Evolutionary conservation across 1,140 invertebrate species (phyloP), one percentile per base, ranked within the genome.

Genomic region (Saccostrea echinata): DNA sequence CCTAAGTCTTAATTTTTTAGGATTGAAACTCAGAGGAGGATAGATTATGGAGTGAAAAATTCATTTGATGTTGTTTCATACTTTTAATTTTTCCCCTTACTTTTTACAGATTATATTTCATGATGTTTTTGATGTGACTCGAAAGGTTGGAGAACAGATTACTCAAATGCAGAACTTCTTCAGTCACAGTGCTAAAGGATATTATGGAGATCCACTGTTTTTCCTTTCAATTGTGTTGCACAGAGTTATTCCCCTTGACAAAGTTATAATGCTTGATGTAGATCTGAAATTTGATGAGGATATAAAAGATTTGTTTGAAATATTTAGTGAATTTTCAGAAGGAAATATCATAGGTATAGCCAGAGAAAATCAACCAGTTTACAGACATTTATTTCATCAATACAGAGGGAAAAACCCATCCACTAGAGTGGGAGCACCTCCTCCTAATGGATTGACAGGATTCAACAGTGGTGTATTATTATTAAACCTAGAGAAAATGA

Each of bases 381-480:
- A 98, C 93, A 95, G 96, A 21, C 97, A 98, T 92, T 96, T 97
- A 86, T 95, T 98, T 2, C 96, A 97, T 88, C 92, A 95, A 12
- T 98, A 97, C 93, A 95, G 97, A 52, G 95, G 94, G 24, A 95
- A 96, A 55, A 95, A 97, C 92, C 96, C 96, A 0, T 94, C 95
- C 16, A 97, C 97, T 4, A 93, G 92, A 13, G 96, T 97, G 68
- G 97, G 97, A 43, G 94, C 95, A 68, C 96, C 96, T 81, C 93
- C 96, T 85, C 95, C 94, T 3, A 94, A 95, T 27, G 97, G 97
- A 0, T 96, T 97, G 90, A 96, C 97, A 35, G 97, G 97, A 0
- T 97, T 97, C 89, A 98, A 98, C 92, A 97, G 97, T 91, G 97
- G 97, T 3, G 97, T 98, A 1, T 95, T 98, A 51, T 94, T 98